Conservation (phyloP, 1,140 invertebrate genomes). For the Lordiphosa stackelbergi region DNA sequence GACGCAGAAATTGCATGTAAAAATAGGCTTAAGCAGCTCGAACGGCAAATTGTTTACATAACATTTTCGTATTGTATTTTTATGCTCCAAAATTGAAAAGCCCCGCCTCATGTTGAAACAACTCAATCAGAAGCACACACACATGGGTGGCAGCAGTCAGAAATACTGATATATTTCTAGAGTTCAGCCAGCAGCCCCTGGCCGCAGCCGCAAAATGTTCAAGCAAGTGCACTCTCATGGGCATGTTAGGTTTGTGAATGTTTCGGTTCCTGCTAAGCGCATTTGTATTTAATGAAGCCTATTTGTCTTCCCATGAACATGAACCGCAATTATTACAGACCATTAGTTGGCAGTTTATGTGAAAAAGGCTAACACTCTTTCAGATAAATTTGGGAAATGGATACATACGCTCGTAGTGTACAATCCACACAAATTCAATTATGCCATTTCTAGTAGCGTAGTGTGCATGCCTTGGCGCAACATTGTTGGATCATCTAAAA, state of each 20-base stretch:
- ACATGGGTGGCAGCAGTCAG: constrained; percentile 18
- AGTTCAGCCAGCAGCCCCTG: constrained; percentile 48
- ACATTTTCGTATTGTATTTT: constrained; percentile 43
- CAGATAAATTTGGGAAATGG: constrained; percentile 19
- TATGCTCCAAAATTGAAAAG: constrained; percentile 39
- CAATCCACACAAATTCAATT: neutral
- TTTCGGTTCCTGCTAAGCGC: constrained; percentile 47
- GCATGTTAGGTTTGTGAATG: constrained; percentile 12
- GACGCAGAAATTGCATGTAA: constrained; percentile 22
- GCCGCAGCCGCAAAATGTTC: constrained; percentile 45
- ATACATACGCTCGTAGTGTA: constrained; percentile 15
- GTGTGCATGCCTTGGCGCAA: no score
- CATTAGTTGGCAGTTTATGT: constrained; percentile 51
- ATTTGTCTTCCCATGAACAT: constrained; percentile 55
- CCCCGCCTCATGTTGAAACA: constrained; percentile 10
- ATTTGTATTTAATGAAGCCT: constrained; percentile 72
- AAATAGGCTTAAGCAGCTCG: constrained; percentile 25
- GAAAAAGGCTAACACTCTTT: no score
- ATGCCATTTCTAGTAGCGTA: no score
- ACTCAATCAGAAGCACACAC: constrained; percentile 35
- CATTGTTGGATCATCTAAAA: no score
- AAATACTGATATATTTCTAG: constrained; percentile 22
- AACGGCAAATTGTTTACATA: constrained; percentile 43
- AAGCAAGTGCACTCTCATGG: constrained; percentile 7
- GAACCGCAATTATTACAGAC: constrained; percentile 64